Evolutionary conservation across 1,140 invertebrate genomes (phyloP).

Genomic region (Reticulitermes speratus): DNA sequence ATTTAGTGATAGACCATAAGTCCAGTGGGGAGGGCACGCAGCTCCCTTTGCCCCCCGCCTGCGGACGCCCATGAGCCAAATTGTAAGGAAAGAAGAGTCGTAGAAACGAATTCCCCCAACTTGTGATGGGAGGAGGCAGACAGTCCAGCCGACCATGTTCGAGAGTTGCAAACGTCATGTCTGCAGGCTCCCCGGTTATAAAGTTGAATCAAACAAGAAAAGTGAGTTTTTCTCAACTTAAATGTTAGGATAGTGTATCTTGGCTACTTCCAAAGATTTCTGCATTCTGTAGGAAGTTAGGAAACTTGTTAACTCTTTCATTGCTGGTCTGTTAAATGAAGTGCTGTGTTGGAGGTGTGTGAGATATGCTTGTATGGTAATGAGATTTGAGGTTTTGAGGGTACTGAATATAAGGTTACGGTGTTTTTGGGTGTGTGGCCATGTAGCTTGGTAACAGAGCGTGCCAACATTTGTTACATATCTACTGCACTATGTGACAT

Average conservation of each 20-base stretch:
- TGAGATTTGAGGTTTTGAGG: too few species aligned
- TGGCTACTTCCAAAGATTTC: not conserved
- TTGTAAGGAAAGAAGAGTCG: not conserved
- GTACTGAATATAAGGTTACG: too few species aligned
- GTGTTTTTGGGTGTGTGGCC: too few species aligned
- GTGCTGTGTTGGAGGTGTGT: too few species aligned
- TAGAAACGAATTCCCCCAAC: not conserved
- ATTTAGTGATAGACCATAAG: slow-evolving; percentile 15
- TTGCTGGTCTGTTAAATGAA: too few species aligned
- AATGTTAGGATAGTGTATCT: not conserved
- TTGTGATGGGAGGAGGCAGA: not conserved
- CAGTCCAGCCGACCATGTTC: not conserved
- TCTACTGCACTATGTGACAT: too few species aligned
- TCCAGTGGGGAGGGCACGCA: not conserved
- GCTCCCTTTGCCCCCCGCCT: not conserved
- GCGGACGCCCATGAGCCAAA: slow-evolving; percentile 15
- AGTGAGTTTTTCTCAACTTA: not conserved
- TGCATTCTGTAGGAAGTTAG: too few species aligned
- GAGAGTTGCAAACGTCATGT: not conserved
- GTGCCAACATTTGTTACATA: too few species aligned
- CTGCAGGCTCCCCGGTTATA: not conserved
- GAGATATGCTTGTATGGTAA: too few species aligned
- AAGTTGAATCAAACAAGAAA: slow-evolving; percentile 1
- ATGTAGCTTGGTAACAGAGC: too few species aligned
- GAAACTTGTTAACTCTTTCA: too few species aligned